Evolutionary conservation across 2,113 vertebrate species (phyloP).

Genomic region (Scatophagus argus): DNA sequence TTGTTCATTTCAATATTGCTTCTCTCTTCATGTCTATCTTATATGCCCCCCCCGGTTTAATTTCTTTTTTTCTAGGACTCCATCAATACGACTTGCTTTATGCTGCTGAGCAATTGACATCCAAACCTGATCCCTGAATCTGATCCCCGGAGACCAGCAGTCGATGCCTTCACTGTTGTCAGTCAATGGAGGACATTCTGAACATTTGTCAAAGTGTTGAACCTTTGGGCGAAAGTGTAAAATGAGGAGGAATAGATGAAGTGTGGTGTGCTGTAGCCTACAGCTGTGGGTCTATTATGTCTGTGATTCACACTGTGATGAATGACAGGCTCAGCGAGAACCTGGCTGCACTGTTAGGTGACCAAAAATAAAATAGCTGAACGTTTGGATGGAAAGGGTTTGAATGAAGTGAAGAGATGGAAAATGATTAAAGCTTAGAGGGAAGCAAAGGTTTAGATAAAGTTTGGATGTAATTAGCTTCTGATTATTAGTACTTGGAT

Average conservation of each 20-base stretch:
- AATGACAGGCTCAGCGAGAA: slow-evolving; percentile 36
- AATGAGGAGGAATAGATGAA: slow-evolving; percentile 13
- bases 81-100: slow-evolving; percentile 22
- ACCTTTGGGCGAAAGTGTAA: slow-evolving; percentile 14
- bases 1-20: slow-evolving; percentile 41
- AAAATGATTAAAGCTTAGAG: background rate
- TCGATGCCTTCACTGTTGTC: slow-evolving; percentile 15
- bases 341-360: slow-evolving; percentile 7
- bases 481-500: background rate
- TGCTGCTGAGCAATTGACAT: slow-evolving; percentile 16
- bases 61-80: slow-evolving; percentile 6
- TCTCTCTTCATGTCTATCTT: slow-evolving; percentile 22
- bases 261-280: slow-evolving; percentile 18
- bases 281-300: slow-evolving; percentile 33
- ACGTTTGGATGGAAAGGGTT: no score
- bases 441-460: background rate
- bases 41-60: slow-evolving; percentile 8
- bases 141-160: slow-evolving; percentile 10
- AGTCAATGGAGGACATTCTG: slow-evolving; percentile 36
- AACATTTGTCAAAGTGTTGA: slow-evolving; percentile 36
- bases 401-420: no score
- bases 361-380: no score
- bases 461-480: background rate
- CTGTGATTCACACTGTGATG: slow-evolving; percentile 34
- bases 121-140: background rate